These are phyloP conservation scores for Anabas testudineus DNA, from an alignment of 2,797 vertebrate genomes.

Conservation along the genomic window DNA sequence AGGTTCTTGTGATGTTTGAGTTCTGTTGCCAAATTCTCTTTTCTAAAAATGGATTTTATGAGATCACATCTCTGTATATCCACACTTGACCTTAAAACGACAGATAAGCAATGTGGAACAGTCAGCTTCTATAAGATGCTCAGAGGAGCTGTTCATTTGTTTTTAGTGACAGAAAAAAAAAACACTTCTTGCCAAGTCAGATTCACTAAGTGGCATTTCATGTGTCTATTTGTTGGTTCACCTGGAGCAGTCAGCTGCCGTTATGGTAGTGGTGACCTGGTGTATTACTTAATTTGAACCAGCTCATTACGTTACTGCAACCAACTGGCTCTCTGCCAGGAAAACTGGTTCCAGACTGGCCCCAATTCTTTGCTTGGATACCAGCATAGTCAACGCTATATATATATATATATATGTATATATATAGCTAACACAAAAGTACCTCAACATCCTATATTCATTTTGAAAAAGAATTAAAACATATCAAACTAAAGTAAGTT, in stretches of 20 bases:
- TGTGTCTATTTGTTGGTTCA: not conserved
- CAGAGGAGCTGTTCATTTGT: conserved; percentile 28
- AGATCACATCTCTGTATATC: conserved; percentile 14
- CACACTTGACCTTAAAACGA: conserved; percentile 20
- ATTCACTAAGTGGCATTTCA: conserved; percentile 5
- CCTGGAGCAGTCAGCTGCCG: not conserved
- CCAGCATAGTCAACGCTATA: too few relatives aligned
- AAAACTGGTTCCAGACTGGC: too few relatives aligned
- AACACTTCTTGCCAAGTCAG: not conserved
- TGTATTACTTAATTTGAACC: not conserved
- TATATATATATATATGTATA: too few relatives aligned
- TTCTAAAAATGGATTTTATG: conserved; percentile 33
- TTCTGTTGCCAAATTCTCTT: conserved; percentile 17
- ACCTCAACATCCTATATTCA: too few relatives aligned
- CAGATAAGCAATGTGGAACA: conserved; percentile 23
- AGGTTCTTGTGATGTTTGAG: conserved; percentile 23
- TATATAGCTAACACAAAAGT: too few relatives aligned
- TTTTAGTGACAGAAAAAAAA: conserved; percentile 15
- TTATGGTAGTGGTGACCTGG: not conserved
- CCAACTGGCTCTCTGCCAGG: too few relatives aligned
- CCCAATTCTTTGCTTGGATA: too few relatives aligned
- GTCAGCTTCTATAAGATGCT: conserved; percentile 21
- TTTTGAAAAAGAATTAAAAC: too few relatives aligned
- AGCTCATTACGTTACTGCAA: too few relatives aligned
- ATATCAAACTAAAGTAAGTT: too few relatives aligned